Conservation (phyloP, 2,888 invertebrate genomes). For the Dryocosmus kuriphilus region DNA sequence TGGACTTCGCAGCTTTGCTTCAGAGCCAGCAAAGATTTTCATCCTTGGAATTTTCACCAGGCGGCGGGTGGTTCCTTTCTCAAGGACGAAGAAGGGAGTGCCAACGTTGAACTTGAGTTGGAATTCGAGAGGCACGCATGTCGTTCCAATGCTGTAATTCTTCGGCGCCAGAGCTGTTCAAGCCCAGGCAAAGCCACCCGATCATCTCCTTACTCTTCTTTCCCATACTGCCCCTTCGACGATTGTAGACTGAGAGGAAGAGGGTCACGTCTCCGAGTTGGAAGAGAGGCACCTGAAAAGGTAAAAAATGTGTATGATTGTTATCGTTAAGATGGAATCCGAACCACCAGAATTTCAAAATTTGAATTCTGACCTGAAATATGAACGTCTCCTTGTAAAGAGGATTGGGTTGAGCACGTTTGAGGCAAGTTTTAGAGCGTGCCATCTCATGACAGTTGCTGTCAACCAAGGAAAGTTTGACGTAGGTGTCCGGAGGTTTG, state of each 20-base stretch:
- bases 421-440: constrained; percentile 93
- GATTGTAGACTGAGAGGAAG: constrained; percentile 95
- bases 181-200: constrained; percentile 96
- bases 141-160: constrained; percentile 96
- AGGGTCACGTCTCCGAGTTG: constrained; percentile 96
- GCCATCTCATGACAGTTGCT: constrained; percentile 96
- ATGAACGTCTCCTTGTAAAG: constrained; percentile 97
- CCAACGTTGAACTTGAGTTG: constrained; percentile 96
- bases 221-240: constrained; percentile 93
- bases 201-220: constrained; percentile 97
- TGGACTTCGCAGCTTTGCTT: constrained; percentile 20
- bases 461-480: constrained; percentile 93
- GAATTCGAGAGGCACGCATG: constrained; percentile 90
- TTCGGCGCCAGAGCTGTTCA: constrained; percentile 94
- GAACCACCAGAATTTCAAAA: not conserved
- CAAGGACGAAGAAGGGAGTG: constrained; percentile 87
- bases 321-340: not conserved
- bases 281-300: constrained; percentile 91
- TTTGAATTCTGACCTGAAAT: constrained; percentile 85
- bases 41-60: constrained; percentile 32
- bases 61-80: constrained; percentile 50
- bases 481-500: constrained; percentile 94
- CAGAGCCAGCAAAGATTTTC: constrained; percentile 35
- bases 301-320: not conserved
- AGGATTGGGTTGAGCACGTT: constrained; percentile 96